Evolutionary conservation across 2,113 vertebrate species (phyloP), one percentile per base, ranked within the genome.

Genomic region (Syrrhaptes paradoxus): DNA sequence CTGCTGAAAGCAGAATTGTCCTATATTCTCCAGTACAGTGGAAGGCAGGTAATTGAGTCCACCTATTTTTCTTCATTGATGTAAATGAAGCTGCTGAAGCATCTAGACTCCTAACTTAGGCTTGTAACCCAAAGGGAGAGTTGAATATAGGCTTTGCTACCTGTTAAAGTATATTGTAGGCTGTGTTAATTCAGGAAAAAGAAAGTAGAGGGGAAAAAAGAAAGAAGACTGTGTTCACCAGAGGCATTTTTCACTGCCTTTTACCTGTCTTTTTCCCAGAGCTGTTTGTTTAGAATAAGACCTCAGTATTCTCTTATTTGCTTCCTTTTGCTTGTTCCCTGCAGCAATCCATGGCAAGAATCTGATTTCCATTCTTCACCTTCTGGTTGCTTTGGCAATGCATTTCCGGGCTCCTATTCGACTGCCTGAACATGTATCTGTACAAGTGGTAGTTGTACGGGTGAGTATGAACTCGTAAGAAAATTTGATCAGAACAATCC

Each of bases 261-360:
- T 52, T 43, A 46, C n/a, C 18, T 43, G 51, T 11, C 13, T 78
- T 70, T 18, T 17, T 26, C 17, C 9, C 11, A 68, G 57, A 83
- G 36, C 41, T 29, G 1, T 63, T 92, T 29, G 10, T 68, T 77
- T 70, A 52, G 89, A 77, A 43, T 31, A 80, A 32, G 2, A 2
- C 29, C 46, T 90, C 25, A 13, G 11, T 19, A 25, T 74, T 46
- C 10, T 61, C 77, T 51, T 19, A 55, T 54, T 89, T 52, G 17
- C 14, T 46, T 34, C 5, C 0, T 86, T 90, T 85, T 29, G 24
- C 36, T 52, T 87, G 52, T 88, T 76, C 36, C 7, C 63, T 63
- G 26, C 96, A 99, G 99, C 98, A 3, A 99, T 99, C 78, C 99
- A 99, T 28, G 98, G 98, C 49, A 99, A 99, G 98, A 99, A 99